phyloP scores from a whole-genome alignment of 2,113 vertebrate genomes.

The Nicator chloris region DNA sequence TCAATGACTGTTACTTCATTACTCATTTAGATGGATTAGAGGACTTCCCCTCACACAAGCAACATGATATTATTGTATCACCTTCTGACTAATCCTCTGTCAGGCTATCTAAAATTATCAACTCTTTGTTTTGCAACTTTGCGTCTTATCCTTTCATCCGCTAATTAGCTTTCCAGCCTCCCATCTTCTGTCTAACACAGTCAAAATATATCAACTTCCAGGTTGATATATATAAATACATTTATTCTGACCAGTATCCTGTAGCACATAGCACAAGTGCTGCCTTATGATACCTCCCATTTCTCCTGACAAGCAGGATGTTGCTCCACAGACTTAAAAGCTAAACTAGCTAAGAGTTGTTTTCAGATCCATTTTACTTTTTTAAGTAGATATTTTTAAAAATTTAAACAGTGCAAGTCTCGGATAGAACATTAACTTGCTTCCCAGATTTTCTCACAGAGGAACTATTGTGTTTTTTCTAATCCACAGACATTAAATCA shows the following conservation, averaged over 20 bases:
- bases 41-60: not conserved
- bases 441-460: not conserved
- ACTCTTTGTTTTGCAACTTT: conserved; percentile 33
- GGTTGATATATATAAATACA: not conserved
- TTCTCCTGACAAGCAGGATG: not conserved
- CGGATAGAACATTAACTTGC: not conserved
- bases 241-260: not conserved
- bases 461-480: not conserved
- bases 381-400: not conserved
- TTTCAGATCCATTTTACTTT: not conserved
- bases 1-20: not conserved
- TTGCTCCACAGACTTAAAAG: not conserved
- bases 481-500: not conserved
- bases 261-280: not conserved
- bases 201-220: not conserved
- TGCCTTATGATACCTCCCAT: not conserved
- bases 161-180: conserved; percentile 33
- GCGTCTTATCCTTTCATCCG: conserved; percentile 24
- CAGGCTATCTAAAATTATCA: conserved; percentile 42
- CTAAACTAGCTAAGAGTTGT: not conserved
- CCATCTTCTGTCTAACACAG: not conserved
- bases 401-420: not conserved
- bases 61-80: not conserved
- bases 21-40: not conserved
- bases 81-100: conserved; percentile 29